Percentiles rank a stretch among this genome's conserved stretches.
These are phyloP conservation scores for Callithrix jacchus DNA, from an alignment of 2,113 vertebrate genomes.

Conservation along the genomic window DNA sequence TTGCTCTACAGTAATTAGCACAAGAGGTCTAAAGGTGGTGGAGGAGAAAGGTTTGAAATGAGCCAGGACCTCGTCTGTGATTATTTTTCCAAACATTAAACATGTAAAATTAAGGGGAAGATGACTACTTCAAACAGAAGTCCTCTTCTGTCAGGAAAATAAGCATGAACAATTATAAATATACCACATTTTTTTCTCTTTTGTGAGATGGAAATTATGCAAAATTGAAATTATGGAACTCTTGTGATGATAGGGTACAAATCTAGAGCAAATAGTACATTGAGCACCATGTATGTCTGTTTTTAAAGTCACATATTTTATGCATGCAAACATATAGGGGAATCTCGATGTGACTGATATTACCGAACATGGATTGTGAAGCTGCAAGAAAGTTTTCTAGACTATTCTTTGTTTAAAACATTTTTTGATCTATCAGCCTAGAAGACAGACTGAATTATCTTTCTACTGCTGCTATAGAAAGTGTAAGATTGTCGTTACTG, in stretches of 20 bases:
- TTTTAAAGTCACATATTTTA: slow-evolving; percentile 10
- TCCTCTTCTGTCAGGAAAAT: not conserved
- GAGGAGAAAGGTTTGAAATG: not conserved
- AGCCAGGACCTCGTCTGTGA: not conserved
- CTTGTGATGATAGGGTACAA: not conserved
- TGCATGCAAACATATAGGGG: not conserved
- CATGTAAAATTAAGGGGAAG: not conserved
- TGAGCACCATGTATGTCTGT: not conserved
- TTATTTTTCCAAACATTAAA: not conserved
- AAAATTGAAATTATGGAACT: not conserved
- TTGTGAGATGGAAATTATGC: not conserved
- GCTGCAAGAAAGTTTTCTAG: slow-evolving; percentile 10
- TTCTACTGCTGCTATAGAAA: not conserved
- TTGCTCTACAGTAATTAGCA: not conserved
- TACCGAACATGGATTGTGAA: not conserved
- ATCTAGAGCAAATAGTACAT: not conserved
- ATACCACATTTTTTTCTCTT: not conserved
- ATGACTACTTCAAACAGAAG: not conserved
- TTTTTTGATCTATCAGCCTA: not conserved
- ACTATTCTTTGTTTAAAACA: not conserved
- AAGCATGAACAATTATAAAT: not conserved
- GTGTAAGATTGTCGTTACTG: not conserved
- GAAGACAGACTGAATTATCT: not conserved
- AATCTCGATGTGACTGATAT: not conserved
- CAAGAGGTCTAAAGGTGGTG: not conserved